Percentiles rank a stretch among this genome's conserved stretches.
Evolutionary conservation across 2,888 invertebrate species (phyloP).

Genomic region (Monochamus alternatus): DNA sequence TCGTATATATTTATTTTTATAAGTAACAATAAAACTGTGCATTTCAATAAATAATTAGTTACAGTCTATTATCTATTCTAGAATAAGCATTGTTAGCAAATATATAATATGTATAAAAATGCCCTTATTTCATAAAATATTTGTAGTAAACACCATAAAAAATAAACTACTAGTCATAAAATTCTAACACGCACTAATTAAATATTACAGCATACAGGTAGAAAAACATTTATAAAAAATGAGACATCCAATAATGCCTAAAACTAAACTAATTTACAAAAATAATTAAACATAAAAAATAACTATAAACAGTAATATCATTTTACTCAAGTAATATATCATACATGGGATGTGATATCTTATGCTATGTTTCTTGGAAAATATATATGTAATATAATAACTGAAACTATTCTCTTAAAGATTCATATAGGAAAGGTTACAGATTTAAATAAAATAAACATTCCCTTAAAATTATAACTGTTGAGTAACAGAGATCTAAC

Average conservation of each 20-base stretch:
- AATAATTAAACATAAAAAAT: no score
- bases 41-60: neutral
- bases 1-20: slow-evolving; percentile 14
- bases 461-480: no score
- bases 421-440: no score
- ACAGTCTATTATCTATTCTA: neutral
- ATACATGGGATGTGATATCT: no score
- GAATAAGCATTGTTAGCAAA: neutral
- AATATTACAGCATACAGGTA: neutral
- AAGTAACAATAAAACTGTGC: slow-evolving; percentile 15
- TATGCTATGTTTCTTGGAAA: no score
- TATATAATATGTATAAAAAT: neutral
- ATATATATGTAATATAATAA: no score
- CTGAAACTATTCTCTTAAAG: no score
- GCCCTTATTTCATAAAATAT: neutral
- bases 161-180: neutral
- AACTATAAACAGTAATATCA: no score
- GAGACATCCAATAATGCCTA: neutral
- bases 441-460: no score
- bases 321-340: no score
- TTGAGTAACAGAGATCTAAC: no score
- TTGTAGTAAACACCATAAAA: neutral
- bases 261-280: no score
- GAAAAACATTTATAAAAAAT: neutral
- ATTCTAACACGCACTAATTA: neutral